Evolutionary conservation across 2,888 invertebrate species (phyloP), one percentile per base, ranked within the genome.

Genomic region (Chesias legatella): DNA sequence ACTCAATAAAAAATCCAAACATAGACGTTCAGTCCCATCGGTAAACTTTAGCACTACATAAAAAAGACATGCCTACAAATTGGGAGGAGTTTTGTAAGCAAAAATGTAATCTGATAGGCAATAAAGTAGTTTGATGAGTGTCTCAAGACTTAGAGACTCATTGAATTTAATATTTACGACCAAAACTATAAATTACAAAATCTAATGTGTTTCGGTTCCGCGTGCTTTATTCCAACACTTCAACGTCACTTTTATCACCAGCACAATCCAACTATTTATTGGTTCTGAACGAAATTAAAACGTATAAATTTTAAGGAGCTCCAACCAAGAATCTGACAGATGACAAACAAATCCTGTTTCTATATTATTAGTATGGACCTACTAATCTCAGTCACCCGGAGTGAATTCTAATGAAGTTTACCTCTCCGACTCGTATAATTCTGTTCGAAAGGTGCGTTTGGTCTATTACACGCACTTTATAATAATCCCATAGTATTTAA

Each of bases 181-280:
- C 50, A 56, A 46, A 51, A 47, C 51, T 55, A 62, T 67, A 67
- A 67, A 74, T 71, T 61, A 53, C 61, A 62, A 63, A 64, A 26
- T 62, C 62, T 62, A 73, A 74, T 66, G 51, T 43, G 48, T 48
- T 21, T 50, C 45, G 28, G 53, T 22, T 22, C 22, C 22, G 22
- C n/a, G 22, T 45, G 45, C 33, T 36, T 29, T 37, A 40, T 32
- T 24, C 53, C 55, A 71, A 70, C 74, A 71, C 67, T 63, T 66
- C 53, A 60, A n/a, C 58, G 50, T 56, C 77, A 78, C 78, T 50
- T 78, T 82, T 72, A 82, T 73, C 53, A 63, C 53, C 63, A 48
- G 53, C 43, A 55, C 65, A 63, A 71, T 59, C 69, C 64, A 74
- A 75, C 78, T 79, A 79, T 82, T 82, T 78, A 79, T 78, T 73